phyloP scores from a whole-genome alignment of 2,113 vertebrate species.

The Malurus elegans region DNA sequence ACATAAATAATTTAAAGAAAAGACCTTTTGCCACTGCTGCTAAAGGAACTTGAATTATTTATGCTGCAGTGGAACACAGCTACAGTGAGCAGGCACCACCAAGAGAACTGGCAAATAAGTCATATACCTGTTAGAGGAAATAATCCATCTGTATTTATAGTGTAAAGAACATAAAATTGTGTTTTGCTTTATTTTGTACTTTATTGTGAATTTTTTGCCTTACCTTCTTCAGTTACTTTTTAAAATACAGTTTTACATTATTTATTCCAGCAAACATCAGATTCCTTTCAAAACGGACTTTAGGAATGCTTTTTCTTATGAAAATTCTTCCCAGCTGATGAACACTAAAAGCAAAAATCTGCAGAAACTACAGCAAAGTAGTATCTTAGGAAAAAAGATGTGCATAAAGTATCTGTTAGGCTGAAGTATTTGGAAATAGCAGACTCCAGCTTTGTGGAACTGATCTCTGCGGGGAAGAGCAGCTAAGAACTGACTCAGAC shows the following conservation, averaged over 20 bases:
- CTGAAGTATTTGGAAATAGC: background rate
- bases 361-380: background rate
- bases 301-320: background rate
- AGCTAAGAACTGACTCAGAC: background rate
- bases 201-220: background rate
- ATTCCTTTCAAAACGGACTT: background rate
- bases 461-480: background rate
- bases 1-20: conserved; percentile 87
- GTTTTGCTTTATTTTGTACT: background rate
- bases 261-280: conserved; percentile 8
- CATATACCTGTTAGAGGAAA: background rate
- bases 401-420: background rate
- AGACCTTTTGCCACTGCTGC: conserved; percentile 71
- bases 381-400: background rate
- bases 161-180: background rate
- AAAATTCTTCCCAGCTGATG: background rate
- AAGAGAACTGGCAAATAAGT: background rate
- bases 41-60: conserved; percentile 77
- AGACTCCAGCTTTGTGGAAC: background rate
- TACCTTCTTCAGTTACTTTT: background rate
- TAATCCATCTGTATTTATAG: background rate
- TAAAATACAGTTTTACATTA: background rate
- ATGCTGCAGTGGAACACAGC: conserved; percentile 51
- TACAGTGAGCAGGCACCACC: background rate
- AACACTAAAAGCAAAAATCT: background rate